Percentiles rank a stretch among this genome's conserved stretches.
phyloP scores from a whole-genome alignment of 2,113 vertebrate genomes.

The Nanger granti region DNA sequence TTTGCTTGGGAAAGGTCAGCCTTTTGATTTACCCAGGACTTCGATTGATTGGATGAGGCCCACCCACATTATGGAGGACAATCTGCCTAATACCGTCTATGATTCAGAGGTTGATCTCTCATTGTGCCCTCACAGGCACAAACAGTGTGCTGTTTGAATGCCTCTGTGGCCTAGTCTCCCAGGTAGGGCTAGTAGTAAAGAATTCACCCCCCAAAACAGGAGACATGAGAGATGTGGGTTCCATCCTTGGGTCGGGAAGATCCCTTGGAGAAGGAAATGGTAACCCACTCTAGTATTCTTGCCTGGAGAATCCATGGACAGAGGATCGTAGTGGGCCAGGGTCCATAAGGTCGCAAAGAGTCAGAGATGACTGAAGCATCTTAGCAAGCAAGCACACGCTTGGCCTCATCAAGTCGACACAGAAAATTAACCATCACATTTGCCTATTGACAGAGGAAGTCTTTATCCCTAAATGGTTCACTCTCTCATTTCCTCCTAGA shows the following conservation, averaged over 20 bases:
- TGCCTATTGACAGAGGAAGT: not conserved
- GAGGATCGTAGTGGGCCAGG: not conserved
- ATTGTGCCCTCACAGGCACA: no score
- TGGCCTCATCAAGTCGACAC: not conserved
- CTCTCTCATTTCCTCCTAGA: not conserved
- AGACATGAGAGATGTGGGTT: not conserved
- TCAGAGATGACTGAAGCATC: not conserved
- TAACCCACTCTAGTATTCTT: not conserved
- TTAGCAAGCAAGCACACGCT: not conserved
- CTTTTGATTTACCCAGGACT: not conserved
- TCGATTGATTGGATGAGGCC: not conserved
- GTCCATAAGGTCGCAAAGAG: not conserved
- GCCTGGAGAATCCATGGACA: not conserved
- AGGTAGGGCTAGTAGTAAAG: not conserved
- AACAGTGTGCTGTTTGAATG: no score
- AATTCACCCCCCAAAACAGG: not conserved
- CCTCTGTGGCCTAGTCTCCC: not conserved
- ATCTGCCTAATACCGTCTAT: rapidly evolving
- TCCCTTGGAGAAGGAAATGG: not conserved
- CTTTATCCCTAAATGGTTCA: not conserved
- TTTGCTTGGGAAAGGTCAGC: not conserved
- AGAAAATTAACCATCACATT: no score
- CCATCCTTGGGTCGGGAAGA: not conserved
- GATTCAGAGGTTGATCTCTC: not conserved
- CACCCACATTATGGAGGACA: rapidly evolving